Conservation (phyloP, 2,797 vertebrate genomes). For the Aeoliscus strigatus region DNA sequence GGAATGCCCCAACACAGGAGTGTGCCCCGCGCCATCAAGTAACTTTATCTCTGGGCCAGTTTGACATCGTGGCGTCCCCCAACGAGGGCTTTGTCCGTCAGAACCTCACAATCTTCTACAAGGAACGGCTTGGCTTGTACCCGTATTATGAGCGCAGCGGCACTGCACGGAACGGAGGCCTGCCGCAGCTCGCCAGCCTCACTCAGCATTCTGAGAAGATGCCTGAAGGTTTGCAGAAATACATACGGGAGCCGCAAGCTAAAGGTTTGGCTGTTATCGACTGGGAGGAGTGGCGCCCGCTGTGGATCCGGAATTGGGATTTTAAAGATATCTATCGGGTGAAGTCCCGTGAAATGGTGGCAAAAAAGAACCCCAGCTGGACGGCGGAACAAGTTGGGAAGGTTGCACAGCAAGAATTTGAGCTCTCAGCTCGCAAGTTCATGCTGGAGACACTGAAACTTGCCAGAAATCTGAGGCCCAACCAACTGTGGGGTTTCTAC, state of each 20-base stretch:
- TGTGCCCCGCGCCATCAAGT: constrained; percentile 83
- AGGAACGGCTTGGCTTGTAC: constrained; percentile 86
- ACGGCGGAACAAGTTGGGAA: constrained; percentile 62
- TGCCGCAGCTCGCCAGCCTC: constrained; percentile 86
- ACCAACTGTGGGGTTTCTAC: constrained; percentile 95
- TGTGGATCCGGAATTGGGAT: constrained; percentile 96
- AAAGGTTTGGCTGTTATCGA: constrained; percentile 89
- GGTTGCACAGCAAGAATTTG: constrained; percentile 87
- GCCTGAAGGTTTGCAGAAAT: constrained; percentile 68
- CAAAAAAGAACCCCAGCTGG: constrained; percentile 73
- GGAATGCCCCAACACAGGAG: constrained; percentile 93
- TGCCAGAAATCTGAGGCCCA: constrained; percentile 85
- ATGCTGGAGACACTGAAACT: constrained; percentile 83
- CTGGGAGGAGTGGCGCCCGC: constrained; percentile 98
- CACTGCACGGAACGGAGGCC: constrained; percentile 76
- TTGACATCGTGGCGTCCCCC: constrained; percentile 86
- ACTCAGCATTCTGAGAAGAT: constrained; percentile 75
- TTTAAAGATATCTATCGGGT: constrained; percentile 84
- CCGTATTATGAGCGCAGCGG: constrained; percentile 72
- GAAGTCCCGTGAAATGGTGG: constrained; percentile 75
- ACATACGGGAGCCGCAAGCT: constrained; percentile 75
- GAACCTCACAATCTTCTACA: constrained; percentile 94
- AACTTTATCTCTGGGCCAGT: constrained; percentile 78
- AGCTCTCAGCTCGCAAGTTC: constrained; percentile 81
- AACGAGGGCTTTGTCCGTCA: constrained; percentile 89